phyloP scores from a whole-genome alignment of 2,113 vertebrate species.

The Eurypyga helias region DNA sequence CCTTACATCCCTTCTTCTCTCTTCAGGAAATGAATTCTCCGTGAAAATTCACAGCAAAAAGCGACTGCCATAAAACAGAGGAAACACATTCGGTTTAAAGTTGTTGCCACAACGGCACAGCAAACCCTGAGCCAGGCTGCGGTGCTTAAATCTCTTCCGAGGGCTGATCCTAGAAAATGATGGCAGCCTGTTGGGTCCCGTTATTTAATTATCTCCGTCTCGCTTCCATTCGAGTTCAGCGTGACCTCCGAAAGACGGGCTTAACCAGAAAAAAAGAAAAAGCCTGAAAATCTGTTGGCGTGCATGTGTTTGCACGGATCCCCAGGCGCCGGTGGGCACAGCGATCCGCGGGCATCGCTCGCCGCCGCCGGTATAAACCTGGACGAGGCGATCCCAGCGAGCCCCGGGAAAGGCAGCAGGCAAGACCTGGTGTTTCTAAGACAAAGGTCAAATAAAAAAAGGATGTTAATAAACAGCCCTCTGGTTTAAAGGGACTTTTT shows the following conservation, averaged over 20 bases:
- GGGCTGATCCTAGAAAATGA: neutral
- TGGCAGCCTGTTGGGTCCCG: neutral
- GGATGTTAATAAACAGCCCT: constrained; percentile 83
- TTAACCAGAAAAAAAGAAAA: neutral
- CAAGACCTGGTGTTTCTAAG: constrained; percentile 59
- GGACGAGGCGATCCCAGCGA: neutral
- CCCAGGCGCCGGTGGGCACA: neutral
- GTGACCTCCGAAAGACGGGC: neutral
- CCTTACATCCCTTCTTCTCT: neutral
- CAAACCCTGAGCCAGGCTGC: neutral
- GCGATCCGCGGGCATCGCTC: accelerated
- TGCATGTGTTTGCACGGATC: neutral
- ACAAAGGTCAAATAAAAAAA: constrained; percentile 77
- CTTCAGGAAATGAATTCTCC: neutral
- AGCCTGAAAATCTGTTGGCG: neutral
- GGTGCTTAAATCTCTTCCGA: neutral
- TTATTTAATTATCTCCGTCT: constrained; percentile 22
- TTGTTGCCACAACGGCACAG: neutral
- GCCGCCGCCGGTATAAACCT: neutral
- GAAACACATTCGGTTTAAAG: neutral
- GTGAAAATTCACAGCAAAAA: neutral
- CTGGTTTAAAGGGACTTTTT: constrained; percentile 74
- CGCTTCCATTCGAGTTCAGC: neutral
- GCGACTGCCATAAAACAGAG: neutral
- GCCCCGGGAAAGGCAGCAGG: neutral